Percentiles rank a stretch among this genome's conserved stretches.
These are phyloP conservation scores for Seladonia tumulorum DNA, from an alignment of 2,888 invertebrate genomes.

Conservation along the genomic window DNA sequence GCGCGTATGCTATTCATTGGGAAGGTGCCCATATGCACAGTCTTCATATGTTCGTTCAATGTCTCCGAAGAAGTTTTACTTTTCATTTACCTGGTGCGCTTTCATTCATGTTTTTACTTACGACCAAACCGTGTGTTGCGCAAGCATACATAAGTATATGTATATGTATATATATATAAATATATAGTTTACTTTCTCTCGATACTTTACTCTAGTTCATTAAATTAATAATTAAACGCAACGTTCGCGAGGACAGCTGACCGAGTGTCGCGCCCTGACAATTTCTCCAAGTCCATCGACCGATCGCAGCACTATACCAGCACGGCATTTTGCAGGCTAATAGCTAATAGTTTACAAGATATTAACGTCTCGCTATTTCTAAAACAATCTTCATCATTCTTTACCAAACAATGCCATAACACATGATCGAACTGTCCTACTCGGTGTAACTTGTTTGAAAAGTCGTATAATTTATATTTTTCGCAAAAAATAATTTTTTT, in stretches of 20 bases:
- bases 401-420: background rate
- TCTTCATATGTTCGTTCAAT: slow-evolving; percentile 83
- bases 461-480: background rate
- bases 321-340: background rate
- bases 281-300: background rate
- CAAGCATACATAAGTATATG: slow-evolving; percentile 64
- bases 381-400: background rate
- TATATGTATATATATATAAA: slow-evolving; percentile 33
- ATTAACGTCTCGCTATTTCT: background rate
- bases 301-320: background rate
- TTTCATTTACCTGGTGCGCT: slow-evolving; percentile 83
- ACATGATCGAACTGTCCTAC: background rate
- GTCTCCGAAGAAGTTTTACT: slow-evolving; percentile 81
- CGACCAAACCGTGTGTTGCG: slow-evolving; percentile 81
- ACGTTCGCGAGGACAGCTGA: slow-evolving; percentile 13
- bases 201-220: slow-evolving; percentile 63
- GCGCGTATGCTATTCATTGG: slow-evolving; percentile 82
- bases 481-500: too few species aligned
- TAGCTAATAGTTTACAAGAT: slow-evolving; percentile 20
- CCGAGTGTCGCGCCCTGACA: background rate
- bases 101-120: slow-evolving; percentile 79
- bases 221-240: slow-evolving; percentile 57
- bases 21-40: slow-evolving; percentile 79
- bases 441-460: background rate
- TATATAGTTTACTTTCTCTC: background rate